Evolutionary conservation across 2,888 invertebrate species (phyloP).

Genomic region (Acanthosepion lycidas): DNA sequence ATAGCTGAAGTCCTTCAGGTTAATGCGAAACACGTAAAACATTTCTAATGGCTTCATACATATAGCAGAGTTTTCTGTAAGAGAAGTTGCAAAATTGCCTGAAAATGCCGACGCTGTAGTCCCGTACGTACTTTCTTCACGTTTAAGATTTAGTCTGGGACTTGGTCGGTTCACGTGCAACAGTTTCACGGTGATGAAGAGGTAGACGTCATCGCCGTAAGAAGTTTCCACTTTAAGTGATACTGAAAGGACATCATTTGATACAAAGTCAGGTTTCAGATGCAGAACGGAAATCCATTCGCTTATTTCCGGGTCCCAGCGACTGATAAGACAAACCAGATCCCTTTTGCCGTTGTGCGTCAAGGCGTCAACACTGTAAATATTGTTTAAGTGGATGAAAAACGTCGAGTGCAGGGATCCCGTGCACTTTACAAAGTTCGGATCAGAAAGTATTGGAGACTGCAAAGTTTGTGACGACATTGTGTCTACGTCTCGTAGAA

Average conservation of each 20-base stretch:
- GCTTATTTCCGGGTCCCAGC: not conserved
- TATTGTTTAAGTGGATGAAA: not conserved
- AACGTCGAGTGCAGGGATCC: not conserved
- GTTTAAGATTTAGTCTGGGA: not conserved
- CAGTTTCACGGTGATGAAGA: not conserved
- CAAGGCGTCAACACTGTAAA: not conserved
- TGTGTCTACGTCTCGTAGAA: not conserved
- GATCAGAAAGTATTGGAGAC: not conserved
- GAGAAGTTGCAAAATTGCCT: not conserved
- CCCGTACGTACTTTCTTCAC: not conserved
- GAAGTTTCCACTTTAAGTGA: not conserved
- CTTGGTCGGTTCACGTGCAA: not conserved
- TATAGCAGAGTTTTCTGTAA: not conserved
- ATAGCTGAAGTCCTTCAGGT: not conserved
- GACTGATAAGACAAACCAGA: not conserved
- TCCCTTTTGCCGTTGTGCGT: not conserved
- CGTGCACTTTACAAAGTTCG: not conserved
- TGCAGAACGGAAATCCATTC: not conserved
- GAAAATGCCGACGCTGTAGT: not conserved
- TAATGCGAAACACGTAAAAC: not conserved
- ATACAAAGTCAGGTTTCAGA: not conserved
- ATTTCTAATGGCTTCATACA: slow-evolving; percentile 40
- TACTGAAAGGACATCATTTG: not conserved
- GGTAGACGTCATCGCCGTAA: not conserved
- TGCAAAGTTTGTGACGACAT: not conserved